Percentiles rank a stretch among this genome's conserved stretches.
Evolutionary conservation across 2,888 invertebrate species (phyloP).

Genomic region (Ophion costatus): DNA sequence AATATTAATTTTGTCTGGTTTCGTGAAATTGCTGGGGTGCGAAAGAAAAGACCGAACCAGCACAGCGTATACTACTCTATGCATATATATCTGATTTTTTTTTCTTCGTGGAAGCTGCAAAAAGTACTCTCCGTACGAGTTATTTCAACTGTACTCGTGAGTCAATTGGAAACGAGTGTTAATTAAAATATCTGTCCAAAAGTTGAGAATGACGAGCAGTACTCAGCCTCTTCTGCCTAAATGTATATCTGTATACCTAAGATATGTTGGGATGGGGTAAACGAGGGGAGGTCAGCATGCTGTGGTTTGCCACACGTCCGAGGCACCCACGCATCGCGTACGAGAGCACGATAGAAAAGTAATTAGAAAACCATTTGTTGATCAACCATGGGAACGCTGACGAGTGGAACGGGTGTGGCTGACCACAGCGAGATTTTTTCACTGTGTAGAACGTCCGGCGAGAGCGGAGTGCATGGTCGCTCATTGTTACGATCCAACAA

Average conservation of each 20-base stretch:
- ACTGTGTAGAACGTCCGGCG: not conserved
- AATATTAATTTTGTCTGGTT: not conserved
- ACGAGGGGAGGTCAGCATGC: not conserved
- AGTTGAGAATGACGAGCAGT: slow-evolving; percentile 45
- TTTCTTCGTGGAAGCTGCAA: not conserved
- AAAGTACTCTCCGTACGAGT: slow-evolving; percentile 11
- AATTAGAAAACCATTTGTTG: slow-evolving; percentile 61
- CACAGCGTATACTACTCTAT: not conserved
- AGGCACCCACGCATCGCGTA: not conserved
- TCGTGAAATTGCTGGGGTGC: not conserved
- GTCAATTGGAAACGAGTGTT: slow-evolving; percentile 64
- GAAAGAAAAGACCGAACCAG: not conserved
- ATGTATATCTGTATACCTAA: not conserved
- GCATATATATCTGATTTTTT: not conserved
- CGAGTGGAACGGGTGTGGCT: slow-evolving; percentile 8
- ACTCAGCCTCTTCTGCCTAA: not conserved
- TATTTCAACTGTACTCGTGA: slow-evolving; percentile 43
- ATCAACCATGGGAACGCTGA: not conserved
- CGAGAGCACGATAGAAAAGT: slow-evolving; percentile 45
- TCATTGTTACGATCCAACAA: slow-evolving; percentile 1
- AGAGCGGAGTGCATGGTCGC: not conserved
- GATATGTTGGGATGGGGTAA: not conserved
- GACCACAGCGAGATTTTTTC: slow-evolving; percentile 32
- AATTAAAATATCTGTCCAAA: slow-evolving; percentile 60
- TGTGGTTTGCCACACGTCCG: slow-evolving; percentile 24